Evolutionary conservation across 1,140 invertebrate species (phyloP), one percentile per base, ranked within the genome.

Genomic region (Bombus haemorrhoidalis): DNA sequence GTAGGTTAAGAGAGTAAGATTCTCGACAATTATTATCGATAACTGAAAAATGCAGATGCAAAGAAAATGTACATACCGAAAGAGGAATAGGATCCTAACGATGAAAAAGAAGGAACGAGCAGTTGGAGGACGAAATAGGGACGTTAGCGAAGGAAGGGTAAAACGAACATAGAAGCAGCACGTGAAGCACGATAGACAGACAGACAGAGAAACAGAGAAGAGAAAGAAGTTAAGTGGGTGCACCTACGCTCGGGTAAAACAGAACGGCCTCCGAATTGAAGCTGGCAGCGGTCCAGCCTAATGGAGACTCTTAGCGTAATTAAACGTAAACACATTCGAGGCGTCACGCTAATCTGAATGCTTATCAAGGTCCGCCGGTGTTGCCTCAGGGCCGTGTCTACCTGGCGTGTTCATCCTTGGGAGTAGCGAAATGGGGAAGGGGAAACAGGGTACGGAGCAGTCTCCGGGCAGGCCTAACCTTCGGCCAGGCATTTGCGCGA

Each of bases 231-330:
- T 91, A 93, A 92, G 90, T 93, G 91, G 90, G 86, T 90, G 89
- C 91, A 91, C 90, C 91, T 91, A 91, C 91, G 87, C 91, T 91
- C 85, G 86, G 59, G 87, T 92, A 91, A 92, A 93, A 92, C 90
- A 90, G 87, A 87, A 75, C 86, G 84, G 83, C 88, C 85, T 89
- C 86, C 85, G 89, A 92, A 92, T 89, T 88, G 88, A 89, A 88
- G 91, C 94, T 95, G 95, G 94, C 95, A 95, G 81, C 87, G 92
- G 94, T 95, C 95, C 95, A 95, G 94, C 94, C 92, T 95, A 95
- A 95, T 95, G 95, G 94, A 95, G 92, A 95, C 94, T 95, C 94
- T 95, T 95, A 94, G 94, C 92, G 93, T 95, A 95, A 95, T 95
- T 95, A 95, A 95, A 95, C 94, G 94, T 95, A 95, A 95, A 95